Evolutionary conservation across 2,113 vertebrate genomes (phyloP).

Genomic region (Lamprologus ornatipinnis): DNA sequence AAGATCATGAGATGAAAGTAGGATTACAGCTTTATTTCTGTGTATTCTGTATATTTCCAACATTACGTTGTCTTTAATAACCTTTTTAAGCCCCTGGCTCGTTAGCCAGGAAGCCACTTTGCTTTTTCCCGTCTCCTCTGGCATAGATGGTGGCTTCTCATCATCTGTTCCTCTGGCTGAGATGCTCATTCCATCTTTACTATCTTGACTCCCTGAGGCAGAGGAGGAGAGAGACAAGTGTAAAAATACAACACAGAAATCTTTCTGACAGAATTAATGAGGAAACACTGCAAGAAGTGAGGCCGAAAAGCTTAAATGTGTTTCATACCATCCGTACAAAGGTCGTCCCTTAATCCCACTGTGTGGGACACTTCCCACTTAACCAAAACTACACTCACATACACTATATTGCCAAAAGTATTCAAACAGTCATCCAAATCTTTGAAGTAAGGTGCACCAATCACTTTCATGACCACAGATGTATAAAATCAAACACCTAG

Average conservation of each 20-base stretch:
- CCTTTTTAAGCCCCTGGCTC: slow-evolving; percentile 67
- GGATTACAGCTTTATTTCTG: neutral
- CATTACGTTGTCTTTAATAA: slow-evolving; percentile 33
- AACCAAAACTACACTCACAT: neutral
- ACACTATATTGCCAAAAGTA: neutral
- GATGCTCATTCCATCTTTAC: slow-evolving; percentile 70
- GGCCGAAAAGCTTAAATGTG: neutral
- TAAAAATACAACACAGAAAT: neutral
- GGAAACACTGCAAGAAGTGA: neutral
- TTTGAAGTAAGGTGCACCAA: neutral
- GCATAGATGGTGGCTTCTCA: slow-evolving; percentile 79
- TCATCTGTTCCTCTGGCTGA: slow-evolving; percentile 56
- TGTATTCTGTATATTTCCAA: neutral
- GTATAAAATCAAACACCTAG: neutral
- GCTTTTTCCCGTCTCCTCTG: slow-evolving; percentile 87
- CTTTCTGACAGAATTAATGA: neutral
- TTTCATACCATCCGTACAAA: neutral
- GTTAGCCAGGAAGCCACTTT: slow-evolving; percentile 96
- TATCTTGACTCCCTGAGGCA: slow-evolving; percentile 76
- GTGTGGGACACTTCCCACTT: neutral
- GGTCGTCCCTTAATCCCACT: neutral
- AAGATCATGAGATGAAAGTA: neutral
- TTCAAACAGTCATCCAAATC: neutral
- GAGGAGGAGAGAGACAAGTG: neutral
- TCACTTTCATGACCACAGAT: neutral